These are phyloP conservation scores for Drosophila demipolita DNA, from an alignment of 2,888 invertebrate genomes.

Conservation along the genomic window DNA sequence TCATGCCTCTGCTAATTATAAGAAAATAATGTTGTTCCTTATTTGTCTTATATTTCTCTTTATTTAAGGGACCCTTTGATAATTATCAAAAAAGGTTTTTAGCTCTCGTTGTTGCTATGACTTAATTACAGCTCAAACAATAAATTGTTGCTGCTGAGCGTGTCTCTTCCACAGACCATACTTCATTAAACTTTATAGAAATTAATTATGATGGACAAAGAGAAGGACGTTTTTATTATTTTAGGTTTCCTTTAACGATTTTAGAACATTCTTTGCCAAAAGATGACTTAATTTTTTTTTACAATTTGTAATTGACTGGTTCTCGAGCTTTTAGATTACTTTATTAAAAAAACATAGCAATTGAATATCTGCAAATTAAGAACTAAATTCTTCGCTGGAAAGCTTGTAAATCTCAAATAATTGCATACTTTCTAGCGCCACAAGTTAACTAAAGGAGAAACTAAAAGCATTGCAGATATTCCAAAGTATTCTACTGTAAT, in stretches of 20 bases:
- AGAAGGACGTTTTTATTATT: constrained; percentile 1
- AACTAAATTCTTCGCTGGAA: background rate
- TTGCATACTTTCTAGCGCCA: constrained; percentile 43
- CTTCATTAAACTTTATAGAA: background rate
- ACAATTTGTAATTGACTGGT: background rate
- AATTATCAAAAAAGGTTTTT: constrained; percentile 41
- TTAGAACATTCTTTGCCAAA: background rate
- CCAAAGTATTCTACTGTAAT: constrained; percentile 23
- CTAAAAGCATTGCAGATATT: constrained; percentile 5
- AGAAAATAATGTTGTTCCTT: constrained; percentile 47
- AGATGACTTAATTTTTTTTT: background rate
- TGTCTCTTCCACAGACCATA: background rate
- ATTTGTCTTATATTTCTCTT: constrained; percentile 26
- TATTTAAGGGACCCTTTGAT: constrained; percentile 24
- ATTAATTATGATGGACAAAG: background rate
- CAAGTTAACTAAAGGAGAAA: constrained; percentile 2
- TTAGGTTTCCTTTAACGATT: background rate
- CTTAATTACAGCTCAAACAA: constrained; percentile 52
- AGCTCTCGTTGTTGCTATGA: constrained; percentile 10
- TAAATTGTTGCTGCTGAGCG: constrained; percentile 42
- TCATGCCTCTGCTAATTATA: constrained; percentile 76
- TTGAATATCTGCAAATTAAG: background rate
- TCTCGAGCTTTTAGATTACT: background rate
- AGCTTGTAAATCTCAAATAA: background rate
- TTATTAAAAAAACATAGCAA: no score